A percentile compares a stretch with the other conserved stretches of the same genome.
Conservation (phyloP, 2,888 invertebrate genomes). For the Epicampocera succincta region DNA sequence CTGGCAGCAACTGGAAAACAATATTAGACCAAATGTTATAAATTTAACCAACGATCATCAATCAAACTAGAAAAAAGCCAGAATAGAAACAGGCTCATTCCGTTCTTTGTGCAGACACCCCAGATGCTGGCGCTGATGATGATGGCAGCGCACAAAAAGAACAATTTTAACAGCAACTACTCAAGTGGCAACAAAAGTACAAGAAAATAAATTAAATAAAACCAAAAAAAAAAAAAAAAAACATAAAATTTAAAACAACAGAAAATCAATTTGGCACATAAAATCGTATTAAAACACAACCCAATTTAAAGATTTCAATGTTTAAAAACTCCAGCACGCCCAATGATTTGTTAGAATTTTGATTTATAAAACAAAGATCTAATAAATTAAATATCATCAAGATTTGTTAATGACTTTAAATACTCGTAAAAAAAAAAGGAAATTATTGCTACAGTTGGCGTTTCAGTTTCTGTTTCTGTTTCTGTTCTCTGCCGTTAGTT, state of each 20-base stretch:
- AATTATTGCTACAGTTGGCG: no score
- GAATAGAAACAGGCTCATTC: slow-evolving; percentile 43
- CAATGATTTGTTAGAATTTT: slow-evolving; percentile 24
- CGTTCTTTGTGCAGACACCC: slow-evolving; percentile 31
- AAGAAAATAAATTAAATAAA: slow-evolving; percentile 40
- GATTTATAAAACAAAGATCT: no score
- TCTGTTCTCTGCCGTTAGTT: no score
- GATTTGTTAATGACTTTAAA: no score
- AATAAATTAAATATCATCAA: no score
- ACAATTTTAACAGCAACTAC: slow-evolving; percentile 53
- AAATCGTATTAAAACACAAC: background rate
- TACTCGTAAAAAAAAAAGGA: no score
- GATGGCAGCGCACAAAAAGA: background rate
- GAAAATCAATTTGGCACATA: background rate
- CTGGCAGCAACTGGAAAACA: background rate
- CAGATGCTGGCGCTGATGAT: slow-evolving; percentile 14
- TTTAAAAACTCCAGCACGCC: slow-evolving; percentile 12
- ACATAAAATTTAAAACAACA: slow-evolving; percentile 32
- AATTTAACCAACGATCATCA: slow-evolving; percentile 55
- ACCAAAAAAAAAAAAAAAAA: no score
- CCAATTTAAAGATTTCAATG: background rate
- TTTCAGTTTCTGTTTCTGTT: no score
- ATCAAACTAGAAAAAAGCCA: slow-evolving; percentile 37
- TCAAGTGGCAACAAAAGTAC: slow-evolving; percentile 56
- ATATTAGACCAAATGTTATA: slow-evolving; percentile 19